Base-by-base conservation (phyloP, 2,113 vertebrate species). In the Prionailurus viverrinus region DNA sequence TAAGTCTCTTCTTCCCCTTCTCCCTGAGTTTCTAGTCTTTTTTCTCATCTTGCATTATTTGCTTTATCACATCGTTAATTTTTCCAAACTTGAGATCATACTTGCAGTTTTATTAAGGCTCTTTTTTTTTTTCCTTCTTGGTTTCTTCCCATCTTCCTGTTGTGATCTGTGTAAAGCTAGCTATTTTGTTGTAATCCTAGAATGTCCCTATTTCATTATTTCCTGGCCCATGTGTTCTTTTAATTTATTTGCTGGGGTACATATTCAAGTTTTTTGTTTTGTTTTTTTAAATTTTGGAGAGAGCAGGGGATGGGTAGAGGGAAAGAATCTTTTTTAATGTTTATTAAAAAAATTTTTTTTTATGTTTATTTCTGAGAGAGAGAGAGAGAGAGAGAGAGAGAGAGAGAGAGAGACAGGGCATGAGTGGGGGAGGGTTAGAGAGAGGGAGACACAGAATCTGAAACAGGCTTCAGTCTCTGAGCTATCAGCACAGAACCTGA, bases 71-170 rank as follows among this genome's bases (percentile, higher is more conserved):
- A 31, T 87, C 33, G 13, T 93, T 84, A 79, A 33, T 71, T 78
- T 93, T 92, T 89, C 69, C 33, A 93, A 91, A 78, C 36, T 97
- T 96, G 81, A 87, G 93, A 25, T 89, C 48, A 69, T 63, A 69
- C 27, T 90, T 51, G 51, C 45, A 66, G 66, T 89, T 93, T 91
- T 66, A 53, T 63, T 1, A 2, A 91, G 51, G 5, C 7, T 63
- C 13, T 39, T 45, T 39, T 14, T 1, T 11, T 2, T 7, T 3
- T 7, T 41, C 14, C 36, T 5, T 1, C 19, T n/a, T 25, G 83
- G 58, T 51, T 81, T 48, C 36, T 73, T 96, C 85, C 68, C 31
- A 11, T 31, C n/a, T 87, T 84, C 48, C 79, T 90, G 15, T 96
- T 79, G 65, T 29, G 63, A 83, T 95, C 41, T 45, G 31, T 91